Conservation (phyloP, 2,888 invertebrate genomes). For the Leucophora obtusa region DNA sequence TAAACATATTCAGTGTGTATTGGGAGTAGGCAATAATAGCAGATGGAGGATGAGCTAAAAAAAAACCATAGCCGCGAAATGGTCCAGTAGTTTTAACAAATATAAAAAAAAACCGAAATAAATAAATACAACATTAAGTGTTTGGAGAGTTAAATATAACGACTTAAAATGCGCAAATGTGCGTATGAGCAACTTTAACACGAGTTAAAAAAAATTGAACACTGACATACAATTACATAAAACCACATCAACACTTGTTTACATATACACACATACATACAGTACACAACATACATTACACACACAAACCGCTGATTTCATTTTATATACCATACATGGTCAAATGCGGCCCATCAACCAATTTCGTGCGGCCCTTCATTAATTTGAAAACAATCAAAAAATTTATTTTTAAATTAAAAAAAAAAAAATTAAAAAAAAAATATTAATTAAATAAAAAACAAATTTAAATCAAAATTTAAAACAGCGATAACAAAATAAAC, state of each 20-base stretch:
- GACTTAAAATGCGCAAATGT: conserved; percentile 69
- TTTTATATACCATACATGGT: too few species aligned
- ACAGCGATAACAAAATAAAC: too few species aligned
- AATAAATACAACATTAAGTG: neutral
- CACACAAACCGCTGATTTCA: neutral
- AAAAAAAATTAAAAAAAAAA: too few species aligned
- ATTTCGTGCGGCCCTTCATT: too few species aligned
- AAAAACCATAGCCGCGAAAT: conserved; percentile 26
- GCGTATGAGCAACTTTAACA: conserved; percentile 74
- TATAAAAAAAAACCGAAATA: conserved; percentile 21
- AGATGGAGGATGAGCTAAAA: neutral
- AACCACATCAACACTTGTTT: conserved; percentile 1
- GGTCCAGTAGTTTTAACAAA: conserved; percentile 28
- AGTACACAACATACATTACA: neutral
- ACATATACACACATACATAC: conserved; percentile 6
- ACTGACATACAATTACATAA: neutral
- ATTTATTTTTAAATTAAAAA: too few species aligned
- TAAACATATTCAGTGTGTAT: conserved; percentile 13
- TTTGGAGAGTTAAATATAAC: conserved; percentile 43
- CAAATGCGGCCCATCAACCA: too few species aligned
- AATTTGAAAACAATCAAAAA: too few species aligned
- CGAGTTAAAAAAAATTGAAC: conserved; percentile 54
- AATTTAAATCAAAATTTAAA: too few species aligned
- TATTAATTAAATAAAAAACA: too few species aligned
- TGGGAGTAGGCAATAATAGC: neutral